A percentile compares a stretch with the other conserved stretches of the same genome.
These are phyloP conservation scores for Protula sp. DNA, from an alignment of 2,888 invertebrate genomes.

Conservation along the genomic window DNA sequence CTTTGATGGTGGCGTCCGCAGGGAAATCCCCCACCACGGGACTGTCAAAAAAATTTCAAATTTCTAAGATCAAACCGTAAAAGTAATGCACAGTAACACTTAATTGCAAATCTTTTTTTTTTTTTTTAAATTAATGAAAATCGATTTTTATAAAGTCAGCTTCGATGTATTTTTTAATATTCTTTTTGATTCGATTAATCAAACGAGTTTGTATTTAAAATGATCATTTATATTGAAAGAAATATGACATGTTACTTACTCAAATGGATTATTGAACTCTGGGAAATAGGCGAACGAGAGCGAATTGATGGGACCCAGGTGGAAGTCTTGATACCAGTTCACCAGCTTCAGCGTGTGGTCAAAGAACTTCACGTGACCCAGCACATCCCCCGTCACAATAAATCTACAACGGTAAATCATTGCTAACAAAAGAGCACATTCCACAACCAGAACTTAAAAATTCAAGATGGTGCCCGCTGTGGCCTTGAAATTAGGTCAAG, in stretches of 20 bases:
- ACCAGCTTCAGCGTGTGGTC: conserved; percentile 52
- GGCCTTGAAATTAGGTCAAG: too few species aligned
- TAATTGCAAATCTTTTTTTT: not conserved
- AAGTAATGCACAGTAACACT: not conserved
- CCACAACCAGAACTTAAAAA: not conserved
- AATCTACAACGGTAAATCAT: conserved; percentile 28
- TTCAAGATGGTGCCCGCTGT: too few species aligned
- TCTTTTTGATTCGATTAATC: too few species aligned
- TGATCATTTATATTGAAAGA: too few species aligned
- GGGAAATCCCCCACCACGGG: conserved; percentile 35
- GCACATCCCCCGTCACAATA: conserved; percentile 52
- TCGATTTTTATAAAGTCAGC: too few species aligned
- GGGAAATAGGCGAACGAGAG: conserved; percentile 46
- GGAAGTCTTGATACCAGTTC: conserved; percentile 53
- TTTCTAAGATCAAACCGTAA: not conserved
- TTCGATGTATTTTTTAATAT: too few species aligned
- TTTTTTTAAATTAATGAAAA: too few species aligned
- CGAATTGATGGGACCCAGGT: conserved; percentile 49
- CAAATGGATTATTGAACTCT: conserved; percentile 27
- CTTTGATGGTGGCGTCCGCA: conserved; percentile 48
- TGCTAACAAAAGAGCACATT: not conserved
- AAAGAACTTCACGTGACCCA: conserved; percentile 53
- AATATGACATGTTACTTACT: not conserved
- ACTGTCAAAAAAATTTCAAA: not conserved
- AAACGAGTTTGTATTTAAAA: too few species aligned